phyloP scores from a whole-genome alignment of 2,888 invertebrate genomes.

The Camptogramma bilineatum region DNA sequence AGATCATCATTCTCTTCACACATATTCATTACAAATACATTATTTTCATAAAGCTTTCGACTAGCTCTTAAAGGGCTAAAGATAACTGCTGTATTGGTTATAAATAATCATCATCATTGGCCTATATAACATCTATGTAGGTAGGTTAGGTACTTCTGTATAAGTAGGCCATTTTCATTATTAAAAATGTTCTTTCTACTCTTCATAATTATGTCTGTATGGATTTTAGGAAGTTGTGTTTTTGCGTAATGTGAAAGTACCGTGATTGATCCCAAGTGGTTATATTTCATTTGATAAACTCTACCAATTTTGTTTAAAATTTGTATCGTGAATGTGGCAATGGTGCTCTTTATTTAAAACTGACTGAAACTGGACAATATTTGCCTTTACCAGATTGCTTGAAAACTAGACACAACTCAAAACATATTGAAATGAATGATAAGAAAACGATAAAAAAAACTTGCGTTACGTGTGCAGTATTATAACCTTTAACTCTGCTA shows the following conservation, averaged over 20 bases:
- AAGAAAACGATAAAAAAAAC: no score
- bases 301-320: no score
- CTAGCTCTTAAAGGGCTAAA: background rate
- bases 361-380: no score
- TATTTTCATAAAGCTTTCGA: background rate
- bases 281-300: slow-evolving; percentile 39
- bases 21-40: slow-evolving; percentile 4
- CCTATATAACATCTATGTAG: background rate
- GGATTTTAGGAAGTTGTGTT: slow-evolving; percentile 51
- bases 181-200: no score
- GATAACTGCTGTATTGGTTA: background rate
- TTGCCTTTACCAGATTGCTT: no score
- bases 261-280: slow-evolving; percentile 63
- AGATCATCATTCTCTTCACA: background rate
- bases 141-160: no score
- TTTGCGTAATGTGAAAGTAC: slow-evolving; percentile 51
- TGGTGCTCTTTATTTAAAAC: no score
- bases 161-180: no score
- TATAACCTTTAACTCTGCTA: background rate
- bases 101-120: background rate
- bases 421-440: no score
- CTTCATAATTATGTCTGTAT: slow-evolving; percentile 48
- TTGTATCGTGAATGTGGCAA: no score
- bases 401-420: slow-evolving; percentile 20
- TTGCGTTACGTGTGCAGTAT: background rate